Conservation (phyloP, 2,797 vertebrate species). For the Calcarius lapponicus region DNA sequence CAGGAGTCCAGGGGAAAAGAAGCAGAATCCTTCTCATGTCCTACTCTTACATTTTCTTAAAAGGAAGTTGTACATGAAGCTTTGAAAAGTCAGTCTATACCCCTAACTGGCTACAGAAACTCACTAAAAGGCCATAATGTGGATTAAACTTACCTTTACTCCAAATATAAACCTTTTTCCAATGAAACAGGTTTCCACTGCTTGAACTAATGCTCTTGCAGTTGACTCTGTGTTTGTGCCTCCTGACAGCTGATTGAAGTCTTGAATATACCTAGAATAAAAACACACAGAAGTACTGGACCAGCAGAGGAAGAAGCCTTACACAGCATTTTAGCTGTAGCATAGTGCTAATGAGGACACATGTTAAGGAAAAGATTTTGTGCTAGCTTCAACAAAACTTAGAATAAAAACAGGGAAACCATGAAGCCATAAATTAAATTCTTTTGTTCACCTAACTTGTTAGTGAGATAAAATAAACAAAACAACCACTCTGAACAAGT, state of each 20-base stretch:
- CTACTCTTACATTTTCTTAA: not conserved
- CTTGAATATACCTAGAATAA: slow-evolving; percentile 72
- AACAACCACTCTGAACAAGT: not conserved
- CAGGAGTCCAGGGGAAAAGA: not conserved
- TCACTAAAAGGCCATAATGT: not conserved
- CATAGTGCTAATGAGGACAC: not conserved
- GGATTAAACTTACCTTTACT: slow-evolving; percentile 83
- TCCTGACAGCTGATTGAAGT: slow-evolving; percentile 62
- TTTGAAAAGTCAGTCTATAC: not conserved
- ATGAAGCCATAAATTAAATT: not conserved
- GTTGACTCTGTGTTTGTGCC: slow-evolving; percentile 35
- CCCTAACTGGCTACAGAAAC: not conserved
- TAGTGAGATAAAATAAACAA: not conserved
- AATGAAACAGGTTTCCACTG: slow-evolving; percentile 88
- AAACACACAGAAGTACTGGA: not conserved
- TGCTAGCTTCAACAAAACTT: not conserved
- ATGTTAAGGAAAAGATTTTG: not conserved
- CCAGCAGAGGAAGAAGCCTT: not conserved
- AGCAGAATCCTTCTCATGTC: not conserved
- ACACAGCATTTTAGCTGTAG: not conserved
- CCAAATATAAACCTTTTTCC: slow-evolving; percentile 91
- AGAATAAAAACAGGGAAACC: not conserved
- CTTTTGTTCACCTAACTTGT: not conserved
- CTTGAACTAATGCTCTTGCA: slow-evolving; percentile 78
- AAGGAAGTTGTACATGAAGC: not conserved